Conservation (phyloP, 2,888 invertebrate species). For the Glaucopsyche alexis region DNA sequence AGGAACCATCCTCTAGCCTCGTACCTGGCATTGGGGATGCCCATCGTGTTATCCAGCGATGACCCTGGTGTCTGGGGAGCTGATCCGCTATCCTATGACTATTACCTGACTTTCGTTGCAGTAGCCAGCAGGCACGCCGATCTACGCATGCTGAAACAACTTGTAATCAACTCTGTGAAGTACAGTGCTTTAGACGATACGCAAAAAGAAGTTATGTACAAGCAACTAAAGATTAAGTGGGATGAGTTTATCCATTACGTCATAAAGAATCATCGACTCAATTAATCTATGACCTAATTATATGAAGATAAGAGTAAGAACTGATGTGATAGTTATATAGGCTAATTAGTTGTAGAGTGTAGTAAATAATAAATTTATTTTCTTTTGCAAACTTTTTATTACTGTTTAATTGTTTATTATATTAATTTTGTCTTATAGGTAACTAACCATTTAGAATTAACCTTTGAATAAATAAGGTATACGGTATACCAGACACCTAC, state of each 20-base stretch:
- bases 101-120: slow-evolving; percentile 87
- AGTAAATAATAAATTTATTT: background rate
- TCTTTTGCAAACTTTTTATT: background rate
- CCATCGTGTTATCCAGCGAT: slow-evolving; percentile 88
- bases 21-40: slow-evolving; percentile 83
- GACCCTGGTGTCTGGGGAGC: slow-evolving; percentile 90
- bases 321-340: background rate
- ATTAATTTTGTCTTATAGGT: too few species aligned
- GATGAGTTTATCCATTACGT: slow-evolving; percentile 52
- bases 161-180: slow-evolving; percentile 86
- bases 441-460: too few species aligned
- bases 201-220: slow-evolving; percentile 48
- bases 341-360: background rate
- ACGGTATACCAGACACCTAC: too few species aligned
- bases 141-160: slow-evolving; percentile 84
- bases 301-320: slow-evolving; percentile 9
- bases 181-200: slow-evolving; percentile 79
- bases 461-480: too few species aligned
- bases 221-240: slow-evolving; percentile 57
- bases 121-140: slow-evolving; percentile 85
- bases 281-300: slow-evolving; percentile 2
- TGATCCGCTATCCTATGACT: slow-evolving; percentile 87
- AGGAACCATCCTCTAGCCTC: slow-evolving; percentile 87
- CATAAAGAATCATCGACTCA: slow-evolving; percentile 32
- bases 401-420: too few species aligned